Conservation (phyloP, 1,140 invertebrate species). For the Drosophila ohnishii region DNA sequence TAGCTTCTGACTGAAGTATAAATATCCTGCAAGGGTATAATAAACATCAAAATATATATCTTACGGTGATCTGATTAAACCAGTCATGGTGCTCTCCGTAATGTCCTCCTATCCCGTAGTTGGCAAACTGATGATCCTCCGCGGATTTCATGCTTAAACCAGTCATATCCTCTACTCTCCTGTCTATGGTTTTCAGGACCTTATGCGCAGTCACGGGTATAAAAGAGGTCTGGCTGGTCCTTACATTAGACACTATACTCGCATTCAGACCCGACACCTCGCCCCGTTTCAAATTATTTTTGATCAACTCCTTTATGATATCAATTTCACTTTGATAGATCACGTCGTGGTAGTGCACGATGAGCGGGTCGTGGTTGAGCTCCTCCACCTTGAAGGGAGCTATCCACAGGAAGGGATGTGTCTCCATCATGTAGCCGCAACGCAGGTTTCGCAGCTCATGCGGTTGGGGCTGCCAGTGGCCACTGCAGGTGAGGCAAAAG, state of each 20-base stretch:
- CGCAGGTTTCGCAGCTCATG: constrained; percentile 83
- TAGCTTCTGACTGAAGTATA: too few relatives aligned
- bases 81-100: constrained; percentile 89
- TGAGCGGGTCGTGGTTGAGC: constrained; percentile 91
- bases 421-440: constrained; percentile 90
- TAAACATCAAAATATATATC: constrained; percentile 3
- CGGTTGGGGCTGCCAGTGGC: constrained; percentile 86
- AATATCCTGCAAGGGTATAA: too few relatives aligned
- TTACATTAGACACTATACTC: constrained; percentile 90
- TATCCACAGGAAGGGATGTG: constrained; percentile 90
- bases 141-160: constrained; percentile 89
- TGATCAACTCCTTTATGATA: constrained; percentile 91
- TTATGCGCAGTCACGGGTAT: constrained; percentile 91
- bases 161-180: constrained; percentile 90
- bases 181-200: constrained; percentile 89
- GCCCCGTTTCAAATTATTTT: constrained; percentile 87
- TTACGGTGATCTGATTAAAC: constrained; percentile 39
- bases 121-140: constrained; percentile 87
- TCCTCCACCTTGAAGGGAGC: constrained; percentile 96
- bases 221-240: constrained; percentile 98
- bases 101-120: constrained; percentile 89
- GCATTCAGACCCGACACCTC: constrained; percentile 92
- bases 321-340: constrained; percentile 95
- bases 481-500: constrained; percentile 85
- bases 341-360: constrained; percentile 95